A percentile compares a stretch with the other conserved stretches of the same genome.
Evolutionary conservation across 2,888 invertebrate genomes (phyloP).

Genomic region (Sclerodermus sp.): DNA sequence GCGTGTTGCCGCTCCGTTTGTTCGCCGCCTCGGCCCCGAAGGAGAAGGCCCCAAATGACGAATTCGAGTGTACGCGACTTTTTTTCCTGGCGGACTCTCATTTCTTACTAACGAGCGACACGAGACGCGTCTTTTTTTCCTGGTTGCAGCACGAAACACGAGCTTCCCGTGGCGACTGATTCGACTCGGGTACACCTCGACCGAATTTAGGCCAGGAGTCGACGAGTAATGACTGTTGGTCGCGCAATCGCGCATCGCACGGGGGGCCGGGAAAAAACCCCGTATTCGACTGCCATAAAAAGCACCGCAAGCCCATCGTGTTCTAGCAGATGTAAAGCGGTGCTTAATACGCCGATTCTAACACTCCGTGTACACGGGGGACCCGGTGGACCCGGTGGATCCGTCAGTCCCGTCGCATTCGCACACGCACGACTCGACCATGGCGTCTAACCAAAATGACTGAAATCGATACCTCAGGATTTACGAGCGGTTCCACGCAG

Average conservation of each 20-base stretch:
- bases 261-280: slow-evolving; percentile 30
- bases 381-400: too few species aligned
- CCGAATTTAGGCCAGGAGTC: slow-evolving; percentile 32
- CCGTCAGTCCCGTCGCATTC: too few species aligned
- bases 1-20: too few species aligned
- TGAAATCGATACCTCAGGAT: too few species aligned
- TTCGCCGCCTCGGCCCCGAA: too few species aligned
- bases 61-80: too few species aligned
- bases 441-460: too few species aligned
- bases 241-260: background rate
- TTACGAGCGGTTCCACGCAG: too few species aligned
- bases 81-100: background rate
- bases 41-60: too few species aligned
- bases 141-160: slow-evolving; percentile 19
- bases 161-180: slow-evolving; percentile 22
- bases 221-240: slow-evolving; percentile 19
- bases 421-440: too few species aligned
- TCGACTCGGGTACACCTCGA: slow-evolving; percentile 16
- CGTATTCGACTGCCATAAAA: slow-evolving; percentile 12
- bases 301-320: slow-evolving; percentile 22
- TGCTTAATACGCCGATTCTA: slow-evolving; percentile 19
- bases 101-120: slow-evolving; percentile 16
- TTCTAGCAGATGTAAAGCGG: slow-evolving; percentile 38
- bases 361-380: too few species aligned
- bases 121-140: slow-evolving; percentile 8